These are phyloP conservation scores for Neotragus moschatus DNA, from an alignment of 2,113 vertebrate genomes.

Conservation along the genomic window DNA sequence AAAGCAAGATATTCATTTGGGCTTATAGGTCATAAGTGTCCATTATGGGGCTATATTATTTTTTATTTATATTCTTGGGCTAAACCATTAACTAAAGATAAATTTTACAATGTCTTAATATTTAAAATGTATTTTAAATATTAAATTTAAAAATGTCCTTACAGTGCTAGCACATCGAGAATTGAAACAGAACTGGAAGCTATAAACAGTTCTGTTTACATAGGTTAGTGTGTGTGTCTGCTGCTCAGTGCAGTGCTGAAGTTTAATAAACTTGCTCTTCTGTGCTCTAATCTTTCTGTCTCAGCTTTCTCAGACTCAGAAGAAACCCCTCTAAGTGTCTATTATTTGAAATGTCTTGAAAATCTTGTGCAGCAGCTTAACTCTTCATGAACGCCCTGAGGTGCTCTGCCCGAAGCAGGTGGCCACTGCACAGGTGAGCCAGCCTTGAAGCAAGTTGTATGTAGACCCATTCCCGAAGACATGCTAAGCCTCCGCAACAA, in stretches of 20 bases:
- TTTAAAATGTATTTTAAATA: not conserved
- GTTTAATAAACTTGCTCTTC: not conserved
- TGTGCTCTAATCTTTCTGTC: not conserved
- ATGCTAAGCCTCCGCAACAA: slow-evolving; percentile 8
- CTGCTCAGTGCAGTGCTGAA: not conserved
- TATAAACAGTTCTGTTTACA: not conserved
- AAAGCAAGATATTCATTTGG: not conserved
- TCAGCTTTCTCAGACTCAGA: slow-evolving; percentile 80
- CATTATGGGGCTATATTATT: not conserved
- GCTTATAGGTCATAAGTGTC: not conserved
- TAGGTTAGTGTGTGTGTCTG: not conserved
- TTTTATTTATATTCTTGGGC: not conserved
- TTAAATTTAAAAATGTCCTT: not conserved
- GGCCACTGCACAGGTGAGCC: not conserved
- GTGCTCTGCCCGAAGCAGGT: not conserved
- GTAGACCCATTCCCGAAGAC: not conserved
- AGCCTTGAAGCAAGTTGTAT: not conserved
- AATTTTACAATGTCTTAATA: not conserved
- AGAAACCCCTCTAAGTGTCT: slow-evolving; percentile 78
- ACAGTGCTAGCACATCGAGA: not conserved
- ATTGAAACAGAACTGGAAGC: not conserved
- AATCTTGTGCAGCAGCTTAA: slow-evolving; percentile 87
- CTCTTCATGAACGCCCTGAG: slow-evolving; percentile 62
- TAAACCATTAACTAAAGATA: not conserved
- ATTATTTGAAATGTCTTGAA: slow-evolving; percentile 92